Evolutionary conservation across 2,888 invertebrate species (phyloP).

Genomic region (Globia sparganii): DNA sequence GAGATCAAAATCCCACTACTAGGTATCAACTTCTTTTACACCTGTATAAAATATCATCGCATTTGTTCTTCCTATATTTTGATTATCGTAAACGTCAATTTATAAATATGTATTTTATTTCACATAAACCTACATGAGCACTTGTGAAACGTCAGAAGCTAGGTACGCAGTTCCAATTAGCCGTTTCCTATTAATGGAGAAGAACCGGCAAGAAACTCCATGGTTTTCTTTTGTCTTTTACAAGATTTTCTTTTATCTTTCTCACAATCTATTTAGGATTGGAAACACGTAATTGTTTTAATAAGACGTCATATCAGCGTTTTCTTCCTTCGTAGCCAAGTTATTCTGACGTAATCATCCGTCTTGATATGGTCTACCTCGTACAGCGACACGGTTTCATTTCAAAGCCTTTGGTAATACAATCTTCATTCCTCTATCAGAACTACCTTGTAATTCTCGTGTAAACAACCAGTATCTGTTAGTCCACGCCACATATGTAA

Average conservation of each 20-base stretch:
- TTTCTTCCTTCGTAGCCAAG: neutral
- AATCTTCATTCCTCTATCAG: neutral
- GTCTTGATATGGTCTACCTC: no score
- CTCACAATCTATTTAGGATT: neutral
- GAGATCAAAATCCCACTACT: neutral
- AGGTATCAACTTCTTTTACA: neutral
- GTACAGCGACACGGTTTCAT: neutral
- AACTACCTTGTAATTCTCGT: neutral
- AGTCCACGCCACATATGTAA: slow-evolving; percentile 25
- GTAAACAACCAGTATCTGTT: slow-evolving; percentile 4
- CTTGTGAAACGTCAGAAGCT: neutral
- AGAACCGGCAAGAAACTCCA: neutral
- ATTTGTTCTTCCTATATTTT: neutral
- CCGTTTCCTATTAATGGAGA: neutral
- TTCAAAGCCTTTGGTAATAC: neutral
- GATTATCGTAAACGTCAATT: neutral
- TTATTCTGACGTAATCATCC: neutral
- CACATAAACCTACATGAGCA: neutral
- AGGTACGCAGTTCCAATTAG: neutral
- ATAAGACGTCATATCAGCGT: neutral
- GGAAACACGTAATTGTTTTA: neutral
- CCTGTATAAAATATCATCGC: no score
- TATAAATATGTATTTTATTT: neutral
- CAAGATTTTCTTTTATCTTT: neutral
- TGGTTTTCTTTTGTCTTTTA: neutral